phyloP scores from a whole-genome alignment of 2,888 invertebrate species.

The Drosophila hamatofila region DNA sequence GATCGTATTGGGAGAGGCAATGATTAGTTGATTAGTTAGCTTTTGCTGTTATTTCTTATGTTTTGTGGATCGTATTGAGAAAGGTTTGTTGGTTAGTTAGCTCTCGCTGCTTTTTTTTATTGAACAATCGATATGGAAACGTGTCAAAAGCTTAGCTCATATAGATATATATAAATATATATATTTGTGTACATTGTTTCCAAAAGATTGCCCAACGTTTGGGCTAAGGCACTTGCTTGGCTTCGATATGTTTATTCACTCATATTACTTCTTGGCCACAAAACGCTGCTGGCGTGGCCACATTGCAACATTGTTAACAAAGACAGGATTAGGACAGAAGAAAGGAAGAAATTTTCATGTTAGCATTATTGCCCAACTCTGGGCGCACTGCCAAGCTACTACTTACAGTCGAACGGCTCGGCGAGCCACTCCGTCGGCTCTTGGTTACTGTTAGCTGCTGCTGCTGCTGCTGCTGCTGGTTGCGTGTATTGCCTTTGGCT shows the following conservation, averaged over 20 bases:
- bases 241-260: conserved; percentile 29
- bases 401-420: conserved; percentile 53
- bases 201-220: conserved; percentile 26
- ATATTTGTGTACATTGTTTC: conserved; percentile 14
- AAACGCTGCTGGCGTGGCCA: conserved; percentile 41
- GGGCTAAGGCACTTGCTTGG: conserved; percentile 64
- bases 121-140: conserved; percentile 17
- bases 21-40: not conserved
- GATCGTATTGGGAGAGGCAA: not conserved
- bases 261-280: conserved; percentile 54
- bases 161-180: not conserved
- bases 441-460: conserved; percentile 16
- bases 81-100: not conserved
- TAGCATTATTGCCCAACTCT: not conserved
- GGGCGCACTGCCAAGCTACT: not conserved
- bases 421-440: conserved; percentile 32
- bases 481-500: conserved; percentile 1
- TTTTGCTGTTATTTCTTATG: not conserved
- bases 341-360: conserved; percentile 18
- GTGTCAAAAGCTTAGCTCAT: conserved; percentile 13
- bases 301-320: not conserved
- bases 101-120: conserved; percentile 8
- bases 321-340: conserved; percentile 12
- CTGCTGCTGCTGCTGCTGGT: conserved; percentile 23
- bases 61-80: not conserved